phyloP scores from a whole-genome alignment of 2,797 vertebrate species.

The Crotalus adamanteus region DNA sequence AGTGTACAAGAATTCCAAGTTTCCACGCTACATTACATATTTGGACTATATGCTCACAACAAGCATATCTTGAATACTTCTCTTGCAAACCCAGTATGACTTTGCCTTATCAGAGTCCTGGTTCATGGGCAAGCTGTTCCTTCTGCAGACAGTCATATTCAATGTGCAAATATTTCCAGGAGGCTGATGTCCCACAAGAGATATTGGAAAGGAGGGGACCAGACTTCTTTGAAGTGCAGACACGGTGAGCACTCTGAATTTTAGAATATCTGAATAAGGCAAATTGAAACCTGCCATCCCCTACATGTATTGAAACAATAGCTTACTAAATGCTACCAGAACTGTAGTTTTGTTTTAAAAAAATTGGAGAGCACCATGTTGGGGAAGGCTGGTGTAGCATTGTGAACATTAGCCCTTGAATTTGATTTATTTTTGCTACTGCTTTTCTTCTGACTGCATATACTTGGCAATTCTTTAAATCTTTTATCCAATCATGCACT shows the following conservation, averaged over 20 bases:
- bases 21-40: not conserved
- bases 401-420: not conserved
- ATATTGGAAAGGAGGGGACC: not conserved
- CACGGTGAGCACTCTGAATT: not conserved
- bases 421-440: not conserved
- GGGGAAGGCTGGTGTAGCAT: not conserved
- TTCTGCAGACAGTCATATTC: not conserved
- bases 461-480: conserved; percentile 28
- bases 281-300: not conserved
- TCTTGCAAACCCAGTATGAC: not conserved
- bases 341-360: not conserved
- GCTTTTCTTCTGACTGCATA: conserved; percentile 18
- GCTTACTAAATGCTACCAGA: not conserved
- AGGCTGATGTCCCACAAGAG: not conserved
- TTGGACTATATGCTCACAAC: not conserved
- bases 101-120: not conserved
- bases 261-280: not conserved
- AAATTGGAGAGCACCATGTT: not conserved
- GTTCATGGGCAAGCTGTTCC: not conserved
- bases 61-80: not conserved
- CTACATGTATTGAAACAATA: not conserved
- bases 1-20: not conserved
- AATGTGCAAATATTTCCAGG: not conserved
- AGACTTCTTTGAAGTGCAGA: not conserved
- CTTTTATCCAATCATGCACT: conserved; percentile 37